phyloP scores from a whole-genome alignment of 2,797 vertebrate species.

The Peromyscus eremicus region DNA sequence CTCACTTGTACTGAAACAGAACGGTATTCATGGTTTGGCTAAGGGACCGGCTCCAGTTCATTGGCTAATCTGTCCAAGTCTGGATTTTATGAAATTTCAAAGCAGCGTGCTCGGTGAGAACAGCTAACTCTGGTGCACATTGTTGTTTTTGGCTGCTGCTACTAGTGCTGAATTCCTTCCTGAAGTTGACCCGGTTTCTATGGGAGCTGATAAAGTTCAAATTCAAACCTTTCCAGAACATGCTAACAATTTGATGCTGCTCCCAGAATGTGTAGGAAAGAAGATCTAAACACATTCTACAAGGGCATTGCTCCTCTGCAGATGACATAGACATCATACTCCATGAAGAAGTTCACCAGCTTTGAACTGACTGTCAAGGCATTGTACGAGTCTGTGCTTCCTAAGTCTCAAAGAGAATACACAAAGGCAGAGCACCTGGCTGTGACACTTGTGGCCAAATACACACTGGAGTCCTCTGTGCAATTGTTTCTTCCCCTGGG shows the following conservation, averaged over 20 bases:
- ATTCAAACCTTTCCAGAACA: slow-evolving; percentile 97
- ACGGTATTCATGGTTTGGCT: slow-evolving; percentile 94
- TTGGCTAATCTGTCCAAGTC: slow-evolving; percentile 98
- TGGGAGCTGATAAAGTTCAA: slow-evolving; percentile 92
- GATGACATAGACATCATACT: slow-evolving; percentile 99
- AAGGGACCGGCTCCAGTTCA: slow-evolving; percentile 98
- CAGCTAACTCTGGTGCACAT: slow-evolving; percentile 96
- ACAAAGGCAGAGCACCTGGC: neutral
- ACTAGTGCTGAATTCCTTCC: slow-evolving; percentile 98
- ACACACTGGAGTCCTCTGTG: neutral
- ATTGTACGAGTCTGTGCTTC: neutral
- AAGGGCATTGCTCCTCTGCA: slow-evolving; percentile 97
- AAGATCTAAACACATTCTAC: slow-evolving; percentile 96
- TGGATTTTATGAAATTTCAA: slow-evolving; percentile 99
- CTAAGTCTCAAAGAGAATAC: neutral
- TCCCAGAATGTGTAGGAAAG: slow-evolving; percentile 96
- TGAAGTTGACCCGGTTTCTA: slow-evolving; percentile 96
- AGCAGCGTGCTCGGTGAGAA: slow-evolving; percentile 93
- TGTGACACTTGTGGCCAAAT: neutral
- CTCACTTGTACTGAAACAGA: slow-evolving; percentile 93
- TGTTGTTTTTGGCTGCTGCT: slow-evolving; percentile 95
- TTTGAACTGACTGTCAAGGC: slow-evolving; percentile 89
- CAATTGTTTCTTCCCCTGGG: neutral
- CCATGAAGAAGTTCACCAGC: slow-evolving; percentile 99
- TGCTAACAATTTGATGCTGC: slow-evolving; percentile 94